phyloP scores from a whole-genome alignment of 2,888 invertebrate genomes.

The Rhamphomyia laevipes region DNA sequence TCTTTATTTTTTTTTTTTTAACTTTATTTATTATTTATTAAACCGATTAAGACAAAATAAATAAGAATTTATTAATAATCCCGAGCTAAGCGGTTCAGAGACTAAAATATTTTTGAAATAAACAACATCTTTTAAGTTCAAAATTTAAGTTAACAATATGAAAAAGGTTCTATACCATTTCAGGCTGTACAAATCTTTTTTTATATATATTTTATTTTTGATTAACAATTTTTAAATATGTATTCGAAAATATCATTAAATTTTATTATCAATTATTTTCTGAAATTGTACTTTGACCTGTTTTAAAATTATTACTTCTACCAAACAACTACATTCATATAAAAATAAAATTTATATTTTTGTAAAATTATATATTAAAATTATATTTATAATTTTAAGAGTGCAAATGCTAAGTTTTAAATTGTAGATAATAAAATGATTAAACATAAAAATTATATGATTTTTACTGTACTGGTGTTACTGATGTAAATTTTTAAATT shows the following conservation, averaged over 20 bases:
- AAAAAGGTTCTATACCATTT: too few species aligned
- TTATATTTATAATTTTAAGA: neutral
- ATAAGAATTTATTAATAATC: neutral
- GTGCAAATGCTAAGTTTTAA: too few species aligned
- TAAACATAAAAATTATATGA: too few species aligned
- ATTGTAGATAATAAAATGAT: too few species aligned
- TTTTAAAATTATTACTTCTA: neutral
- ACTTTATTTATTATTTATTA: too few species aligned
- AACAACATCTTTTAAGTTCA: slow-evolving; percentile 15
- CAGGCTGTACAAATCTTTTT: too few species aligned
- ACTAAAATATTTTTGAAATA: slow-evolving; percentile 13
- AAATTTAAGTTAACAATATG: slow-evolving; percentile 1
- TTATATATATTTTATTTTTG: too few species aligned
- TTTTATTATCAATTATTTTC: slow-evolving; percentile 9
- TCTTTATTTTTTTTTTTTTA: neutral
- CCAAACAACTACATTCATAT: too few species aligned
- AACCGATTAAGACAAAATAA: neutral
- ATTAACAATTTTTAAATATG: too few species aligned
- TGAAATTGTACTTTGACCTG: slow-evolving; percentile 14
- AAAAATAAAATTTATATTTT: neutral
- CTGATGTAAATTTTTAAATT: too few species aligned
- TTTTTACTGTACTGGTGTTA: too few species aligned
- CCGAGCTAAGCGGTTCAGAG: slow-evolving; percentile 5
- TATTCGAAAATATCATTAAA: too few species aligned
- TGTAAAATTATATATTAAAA: neutral